These are phyloP conservation scores for Aplidium turbinatum DNA, from an alignment of 23 tunicate species.

Conservation along the genomic window DNA sequence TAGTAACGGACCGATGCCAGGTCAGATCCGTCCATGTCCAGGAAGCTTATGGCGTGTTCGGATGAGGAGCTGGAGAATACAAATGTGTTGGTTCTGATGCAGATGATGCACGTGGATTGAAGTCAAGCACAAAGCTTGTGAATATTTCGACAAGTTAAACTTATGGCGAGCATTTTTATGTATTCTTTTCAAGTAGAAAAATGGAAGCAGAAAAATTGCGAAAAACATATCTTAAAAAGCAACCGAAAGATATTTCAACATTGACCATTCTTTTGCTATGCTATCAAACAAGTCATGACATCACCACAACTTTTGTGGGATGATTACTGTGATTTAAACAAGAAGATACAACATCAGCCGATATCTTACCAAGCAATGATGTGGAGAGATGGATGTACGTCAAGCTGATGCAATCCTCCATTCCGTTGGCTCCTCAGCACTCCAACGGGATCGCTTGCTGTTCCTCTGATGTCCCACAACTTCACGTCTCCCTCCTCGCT, in stretches of 20 bases:
- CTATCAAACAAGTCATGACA: no score
- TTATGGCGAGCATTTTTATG: no score
- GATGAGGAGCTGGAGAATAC: conserved; percentile 44
- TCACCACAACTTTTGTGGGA: no score
- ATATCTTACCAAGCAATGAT: conserved; percentile 68
- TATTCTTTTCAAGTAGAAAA: no score
- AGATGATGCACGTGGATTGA: not conserved
- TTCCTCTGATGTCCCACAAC: conserved; percentile 72
- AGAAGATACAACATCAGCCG: no score
- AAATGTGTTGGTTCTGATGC: not conserved
- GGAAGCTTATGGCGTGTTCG: conserved; percentile 58
- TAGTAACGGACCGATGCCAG: conserved; percentile 66
- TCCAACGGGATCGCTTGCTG: conserved; percentile 39
- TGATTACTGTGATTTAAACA: no score
- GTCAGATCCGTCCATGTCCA: conserved; percentile 58
- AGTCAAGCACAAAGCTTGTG: not conserved
- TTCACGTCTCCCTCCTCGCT: conserved; percentile 82
- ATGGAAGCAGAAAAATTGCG: no score
- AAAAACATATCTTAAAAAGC: no score
- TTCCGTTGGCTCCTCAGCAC: conserved; percentile 27
- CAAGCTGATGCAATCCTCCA: conserved; percentile 52
- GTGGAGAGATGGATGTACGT: conserved; percentile 65
- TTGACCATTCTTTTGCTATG: no score
- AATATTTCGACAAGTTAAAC: no score
- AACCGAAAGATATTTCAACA: no score